Percentiles rank a stretch among this genome's conserved stretches.
phyloP scores from a whole-genome alignment of 2,797 vertebrate genomes.

The Helostoma temminkii region DNA sequence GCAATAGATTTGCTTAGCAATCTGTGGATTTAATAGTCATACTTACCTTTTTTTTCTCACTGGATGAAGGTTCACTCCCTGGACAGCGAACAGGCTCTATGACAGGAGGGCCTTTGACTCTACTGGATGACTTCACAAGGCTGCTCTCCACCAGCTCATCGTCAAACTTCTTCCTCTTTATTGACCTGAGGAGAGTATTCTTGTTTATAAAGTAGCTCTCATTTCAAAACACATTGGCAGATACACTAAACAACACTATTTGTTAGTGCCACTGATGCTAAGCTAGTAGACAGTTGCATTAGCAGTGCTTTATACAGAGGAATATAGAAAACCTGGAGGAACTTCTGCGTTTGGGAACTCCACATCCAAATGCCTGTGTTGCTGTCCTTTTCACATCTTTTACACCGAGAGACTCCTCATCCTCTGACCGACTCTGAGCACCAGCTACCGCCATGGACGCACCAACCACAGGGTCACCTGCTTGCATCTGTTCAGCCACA shows the following conservation, averaged over 20 bases:
- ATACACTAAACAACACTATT: neutral
- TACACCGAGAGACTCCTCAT: conserved; percentile 90
- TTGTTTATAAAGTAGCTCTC: neutral
- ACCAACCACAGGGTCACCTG: conserved; percentile 80
- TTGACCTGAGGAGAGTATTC: conserved; percentile 85
- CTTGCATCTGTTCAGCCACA: conserved; percentile 78
- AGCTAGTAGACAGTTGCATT: neutral
- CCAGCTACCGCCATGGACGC: conserved; percentile 86
- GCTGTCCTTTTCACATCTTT: conserved; percentile 89
- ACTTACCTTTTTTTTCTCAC: conserved; percentile 93
- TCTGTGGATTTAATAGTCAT: neutral
- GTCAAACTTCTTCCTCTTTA: conserved; percentile 97
- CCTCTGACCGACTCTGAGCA: conserved; percentile 91
- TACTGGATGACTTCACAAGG: conserved; percentile 94
- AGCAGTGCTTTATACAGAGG: neutral
- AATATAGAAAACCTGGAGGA: conserved; percentile 89
- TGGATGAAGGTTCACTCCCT: conserved; percentile 91
- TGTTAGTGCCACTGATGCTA: too few relatives aligned
- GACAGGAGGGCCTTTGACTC: conserved; percentile 91
- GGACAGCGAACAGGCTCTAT: conserved; percentile 92
- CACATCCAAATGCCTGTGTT: conserved; percentile 87
- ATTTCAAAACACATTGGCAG: neutral
- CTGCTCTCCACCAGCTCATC: conserved; percentile 98
- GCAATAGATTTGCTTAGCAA: neutral
- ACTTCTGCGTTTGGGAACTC: conserved; percentile 94